A percentile compares a stretch with the other conserved stretches of the same genome.
Conservation (phyloP, 2,888 invertebrate genomes). For the Fragum sueziense region DNA sequence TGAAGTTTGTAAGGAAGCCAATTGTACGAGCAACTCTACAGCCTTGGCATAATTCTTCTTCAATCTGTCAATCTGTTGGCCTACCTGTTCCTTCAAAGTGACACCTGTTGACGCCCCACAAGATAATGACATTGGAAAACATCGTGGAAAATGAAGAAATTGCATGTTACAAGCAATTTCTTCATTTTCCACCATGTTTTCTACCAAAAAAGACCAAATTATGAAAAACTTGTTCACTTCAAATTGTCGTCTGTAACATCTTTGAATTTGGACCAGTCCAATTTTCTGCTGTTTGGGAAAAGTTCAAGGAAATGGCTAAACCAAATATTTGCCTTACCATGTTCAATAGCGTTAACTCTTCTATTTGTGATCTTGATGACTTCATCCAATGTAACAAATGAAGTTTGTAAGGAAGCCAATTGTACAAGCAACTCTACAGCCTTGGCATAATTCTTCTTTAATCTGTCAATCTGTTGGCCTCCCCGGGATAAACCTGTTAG, state of each 20-base stretch:
- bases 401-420: conserved; percentile 98
- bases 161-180: no score
- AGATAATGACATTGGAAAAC: no score
- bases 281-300: no score
- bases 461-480: conserved; percentile 97
- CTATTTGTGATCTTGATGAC: conserved; percentile 99
- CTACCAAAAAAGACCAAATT: no score
- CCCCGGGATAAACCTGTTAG: conserved; percentile 97
- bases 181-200: no score
- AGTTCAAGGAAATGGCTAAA: no score
- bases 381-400: conserved; percentile 98
- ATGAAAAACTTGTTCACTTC: no score
- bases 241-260: no score
- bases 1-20: conserved; percentile 98
- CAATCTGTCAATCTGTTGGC: conserved; percentile 97
- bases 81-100: no score
- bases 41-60: conserved; percentile 98
- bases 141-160: no score
- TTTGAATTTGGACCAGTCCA: no score
- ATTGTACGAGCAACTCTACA: conserved; percentile 96
- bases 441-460: conserved; percentile 97
- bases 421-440: conserved; percentile 98
- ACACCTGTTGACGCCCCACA: no score
- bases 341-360: conserved; percentile 99
- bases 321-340: conserved; percentile 86